phyloP scores from a whole-genome alignment of 2,888 invertebrate species.

The Spilosoma lubricipeda region DNA sequence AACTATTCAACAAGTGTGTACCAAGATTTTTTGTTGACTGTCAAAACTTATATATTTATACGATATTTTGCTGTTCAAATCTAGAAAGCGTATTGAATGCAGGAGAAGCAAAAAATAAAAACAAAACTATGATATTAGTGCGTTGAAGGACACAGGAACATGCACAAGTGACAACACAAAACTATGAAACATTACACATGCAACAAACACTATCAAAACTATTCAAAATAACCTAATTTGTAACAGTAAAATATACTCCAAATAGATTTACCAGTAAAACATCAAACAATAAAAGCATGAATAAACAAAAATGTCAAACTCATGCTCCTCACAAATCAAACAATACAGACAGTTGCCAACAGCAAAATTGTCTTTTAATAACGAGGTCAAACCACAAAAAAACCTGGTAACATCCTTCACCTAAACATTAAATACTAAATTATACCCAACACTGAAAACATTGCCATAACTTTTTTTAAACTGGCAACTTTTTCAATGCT shows the following conservation, averaged over 20 bases:
- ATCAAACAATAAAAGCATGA: constrained; percentile 50
- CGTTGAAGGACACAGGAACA: constrained; percentile 81
- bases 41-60: constrained; percentile 56
- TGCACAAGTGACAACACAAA: constrained; percentile 67
- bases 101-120: constrained; percentile 68
- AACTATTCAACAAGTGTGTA: constrained; percentile 61
- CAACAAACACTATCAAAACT: constrained; percentile 45
- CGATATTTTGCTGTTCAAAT: constrained; percentile 76
- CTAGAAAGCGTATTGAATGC: constrained; percentile 68
- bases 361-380: constrained; percentile 69
- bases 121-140: constrained; percentile 81
- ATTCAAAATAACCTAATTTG: constrained; percentile 33
- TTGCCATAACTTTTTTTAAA: constrained; percentile 49
- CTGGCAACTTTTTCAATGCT: constrained; percentile 56
- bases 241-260: constrained; percentile 34
- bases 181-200: constrained; percentile 47
- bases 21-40: constrained; percentile 70
- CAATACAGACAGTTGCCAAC: constrained; percentile 64
- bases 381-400: constrained; percentile 63
- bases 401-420: constrained; percentile 75
- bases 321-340: constrained; percentile 60
- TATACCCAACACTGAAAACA: constrained; percentile 60
- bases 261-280: constrained; percentile 46
- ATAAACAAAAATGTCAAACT: constrained; percentile 47
- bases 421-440: constrained; percentile 63